Percentiles rank a stretch among this genome's conserved stretches.
phyloP scores from a whole-genome alignment of 1,140 invertebrate species.

The Euwallacea fornicatus region DNA sequence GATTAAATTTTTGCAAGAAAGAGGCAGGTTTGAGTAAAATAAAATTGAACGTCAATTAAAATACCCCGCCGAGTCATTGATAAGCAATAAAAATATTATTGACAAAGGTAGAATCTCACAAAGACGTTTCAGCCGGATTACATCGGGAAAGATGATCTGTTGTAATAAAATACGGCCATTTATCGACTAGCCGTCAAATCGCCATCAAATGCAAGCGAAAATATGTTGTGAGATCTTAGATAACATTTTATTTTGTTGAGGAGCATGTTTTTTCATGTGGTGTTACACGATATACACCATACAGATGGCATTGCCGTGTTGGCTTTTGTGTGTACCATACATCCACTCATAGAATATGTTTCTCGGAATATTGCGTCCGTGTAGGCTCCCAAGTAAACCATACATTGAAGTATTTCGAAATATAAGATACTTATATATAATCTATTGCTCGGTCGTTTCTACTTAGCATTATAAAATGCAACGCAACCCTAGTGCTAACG shows the following conservation, averaged over 20 bases:
- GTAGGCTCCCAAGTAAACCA: no score
- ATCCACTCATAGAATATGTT: neutral
- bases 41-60: neutral
- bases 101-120: neutral
- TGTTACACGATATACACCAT: slow-evolving; percentile 8
- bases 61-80: neutral
- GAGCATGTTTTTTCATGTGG: slow-evolving; percentile 7
- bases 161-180: slow-evolving; percentile 37
- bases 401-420: no score
- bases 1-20: neutral
- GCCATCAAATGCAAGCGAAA: slow-evolving; percentile 34
- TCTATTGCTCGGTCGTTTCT: no score
- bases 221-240: slow-evolving; percentile 17
- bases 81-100: slow-evolving; percentile 10
- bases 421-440: no score
- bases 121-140: neutral
- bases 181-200: slow-evolving; percentile 37
- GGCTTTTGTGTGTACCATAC: neutral
- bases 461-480: no score
- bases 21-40: no score
- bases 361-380: neutral
- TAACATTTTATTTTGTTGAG: slow-evolving; percentile 7
- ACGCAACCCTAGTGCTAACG: no score
- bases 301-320: neutral
- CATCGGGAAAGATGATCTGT: slow-evolving; percentile 19